Evolutionary conservation across 2,888 invertebrate species (phyloP).

Genomic region (Erebia palarica): DNA sequence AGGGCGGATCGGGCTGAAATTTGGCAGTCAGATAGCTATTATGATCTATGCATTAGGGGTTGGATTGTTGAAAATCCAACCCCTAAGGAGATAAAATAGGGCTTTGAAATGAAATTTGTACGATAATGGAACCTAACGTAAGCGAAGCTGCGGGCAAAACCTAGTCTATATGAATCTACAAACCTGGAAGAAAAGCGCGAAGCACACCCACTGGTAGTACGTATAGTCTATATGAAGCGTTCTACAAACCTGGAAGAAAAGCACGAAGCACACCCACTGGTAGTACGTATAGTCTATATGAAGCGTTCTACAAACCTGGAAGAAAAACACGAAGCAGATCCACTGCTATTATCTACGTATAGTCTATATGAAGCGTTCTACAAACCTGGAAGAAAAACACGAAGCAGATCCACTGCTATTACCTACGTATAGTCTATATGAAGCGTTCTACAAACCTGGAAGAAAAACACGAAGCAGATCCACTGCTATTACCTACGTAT

Average conservation of each 20-base stretch:
- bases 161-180: neutral
- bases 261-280: constrained; percentile 91
- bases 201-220: constrained; percentile 97
- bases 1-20: too few species aligned
- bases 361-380: constrained; percentile 79
- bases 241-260: constrained; percentile 90
- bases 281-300: constrained; percentile 98
- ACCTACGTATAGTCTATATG: constrained; percentile 97
- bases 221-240: constrained; percentile 91
- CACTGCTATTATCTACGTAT: constrained; percentile 98
- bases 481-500: constrained; percentile 97
- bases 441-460: constrained; percentile 85
- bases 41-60: too few species aligned
- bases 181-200: constrained; percentile 91
- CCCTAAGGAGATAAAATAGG: too few species aligned
- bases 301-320: constrained; percentile 85
- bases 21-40: too few species aligned
- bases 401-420: constrained; percentile 95
- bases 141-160: too few species aligned
- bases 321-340: constrained; percentile 91
- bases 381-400: constrained; percentile 91
- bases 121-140: too few species aligned
- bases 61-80: too few species aligned
- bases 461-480: constrained; percentile 91
- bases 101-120: too few species aligned